Base-by-base conservation (phyloP, 2,113 vertebrate species). In the Jaculus jaculus region DNA sequence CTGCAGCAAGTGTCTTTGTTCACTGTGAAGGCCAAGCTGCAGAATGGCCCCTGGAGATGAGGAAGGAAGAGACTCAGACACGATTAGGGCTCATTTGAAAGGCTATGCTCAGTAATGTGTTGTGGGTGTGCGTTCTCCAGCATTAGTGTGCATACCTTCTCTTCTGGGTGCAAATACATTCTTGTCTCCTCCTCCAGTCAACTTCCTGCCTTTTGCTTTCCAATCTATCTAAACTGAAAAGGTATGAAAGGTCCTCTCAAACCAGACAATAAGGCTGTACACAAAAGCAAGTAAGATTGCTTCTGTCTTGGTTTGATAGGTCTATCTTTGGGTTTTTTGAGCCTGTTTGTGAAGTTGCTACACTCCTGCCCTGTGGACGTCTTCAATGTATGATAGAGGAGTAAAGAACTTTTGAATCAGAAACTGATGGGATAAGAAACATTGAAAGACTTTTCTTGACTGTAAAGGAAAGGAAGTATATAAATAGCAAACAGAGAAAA, bases 21-120 rank as follows among this genome's bases (percentile, higher is more conserved):
- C 88, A 51, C 42, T 16, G 8, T 83, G 37, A 89, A 79, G 66
- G 83, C 92, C 86, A 65, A 11, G 3, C 74, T 83, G 32, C 54
- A 88, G 74, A 94, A 75, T 18, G 79, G 93, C 77, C 71, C 26
- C 23, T 34, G 34, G 32, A 81, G 75, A 80, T 54, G 24, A 81
- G 80, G 84, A 91, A 91, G 89, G 96, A 95, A 97, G 90, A 94
- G 54, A 60, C 21, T 79, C 78, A 96, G 96, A 95, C 93, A 58
- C 47, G 79, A 79, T 93, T 89, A 90, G 24, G 54, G 30, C 66
- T 24, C n/a, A 8, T 81, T 89, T 92, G 71, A 80, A 96, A 89
- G 89, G 23, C 61, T 90, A 17, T 9, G 32, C 63, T 81, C n/a
- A 54, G 5, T n/a, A 63, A 66, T 93, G 72, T 77, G 16, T 39